Percentiles rank a stretch among this genome's conserved stretches.
These are phyloP conservation scores for Saturnia japonica DNA, from an alignment of 2,888 invertebrate genomes.

Conservation along the genomic window DNA sequence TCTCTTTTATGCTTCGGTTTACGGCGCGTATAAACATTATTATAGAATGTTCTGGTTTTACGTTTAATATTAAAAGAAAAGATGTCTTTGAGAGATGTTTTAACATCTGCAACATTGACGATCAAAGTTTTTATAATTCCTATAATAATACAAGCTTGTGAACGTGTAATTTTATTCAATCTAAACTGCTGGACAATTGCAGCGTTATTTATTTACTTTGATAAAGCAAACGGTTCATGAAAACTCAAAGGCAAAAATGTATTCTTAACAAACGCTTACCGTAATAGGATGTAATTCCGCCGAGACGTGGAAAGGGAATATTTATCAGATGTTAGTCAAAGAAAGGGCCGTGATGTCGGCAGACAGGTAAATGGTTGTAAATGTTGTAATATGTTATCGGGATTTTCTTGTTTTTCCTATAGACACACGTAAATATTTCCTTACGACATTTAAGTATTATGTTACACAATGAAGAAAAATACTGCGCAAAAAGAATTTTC, in stretches of 20 bases:
- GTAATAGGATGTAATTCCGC: conserved; percentile 2
- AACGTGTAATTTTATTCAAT: not conserved
- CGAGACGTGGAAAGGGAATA: not conserved
- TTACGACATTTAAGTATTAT: not conserved
- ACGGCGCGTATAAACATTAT: conserved; percentile 16
- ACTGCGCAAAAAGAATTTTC: too few relatives aligned
- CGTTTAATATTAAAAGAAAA: conserved; percentile 10
- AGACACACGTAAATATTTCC: not conserved
- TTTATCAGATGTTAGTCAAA: conserved; percentile 6
- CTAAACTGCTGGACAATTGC: too few relatives aligned
- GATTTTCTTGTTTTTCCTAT: not conserved
- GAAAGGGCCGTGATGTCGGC: not conserved
- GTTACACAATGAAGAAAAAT: not conserved
- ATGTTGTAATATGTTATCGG: not conserved
- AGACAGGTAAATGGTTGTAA: conserved; percentile 13
- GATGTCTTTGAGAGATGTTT: conserved; percentile 12
- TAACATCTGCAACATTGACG: conserved; percentile 1
- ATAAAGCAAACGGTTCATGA: not conserved
- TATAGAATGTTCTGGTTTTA: conserved; percentile 10
- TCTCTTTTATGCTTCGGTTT: conserved; percentile 19
- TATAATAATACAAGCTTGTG: not conserved
- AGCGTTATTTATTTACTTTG: not conserved
- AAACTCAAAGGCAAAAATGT: conserved; percentile 1
- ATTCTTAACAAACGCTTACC: not conserved
- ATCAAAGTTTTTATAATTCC: conserved; percentile 3